Base-by-base conservation (phyloP, 2,888 invertebrate genomes). In the Pegoplata infirma region DNA sequence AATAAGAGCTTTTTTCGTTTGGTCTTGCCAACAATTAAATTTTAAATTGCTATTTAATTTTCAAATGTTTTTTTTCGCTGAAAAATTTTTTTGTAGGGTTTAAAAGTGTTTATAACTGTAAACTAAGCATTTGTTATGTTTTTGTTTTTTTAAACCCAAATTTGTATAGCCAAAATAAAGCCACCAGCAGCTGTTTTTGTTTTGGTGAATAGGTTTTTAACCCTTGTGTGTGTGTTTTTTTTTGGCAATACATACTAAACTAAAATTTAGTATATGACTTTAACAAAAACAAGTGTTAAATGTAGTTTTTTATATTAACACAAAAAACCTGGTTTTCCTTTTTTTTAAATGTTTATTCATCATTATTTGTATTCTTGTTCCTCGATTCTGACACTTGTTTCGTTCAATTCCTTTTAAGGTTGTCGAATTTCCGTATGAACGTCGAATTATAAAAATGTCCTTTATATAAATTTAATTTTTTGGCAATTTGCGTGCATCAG, bases 201-300 rank as follows among this genome's bases (percentile, higher is more conserved):
- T 25, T 12, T 25, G 10, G 25, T 5, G 36, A 36, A n/a, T 12
- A n/a, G 36, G n/a, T n/a, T 40, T 53, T 23, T 44, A 73, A 58
- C 72, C 78, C 68, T 59, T 77, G 21, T 49, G 21, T n/a, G n/a
- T 3, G 3, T n/a, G 1, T 40, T 12, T 40, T 12, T 23, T 68
- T 66, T 56, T 56, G 75, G 7, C 23, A 55, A 46, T 14, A 28
- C 36, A 64, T 53, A n/a, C n/a, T n/a, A 21, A 67, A 61, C 23
- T n/a, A 46, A 8, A 3, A 40, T 40, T 40, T 40, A 40, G 36
- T 40, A 40, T 40, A n/a, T 40, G n/a, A 40, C n/a, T 40, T 12
- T 12, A 40, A 40, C 12, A 51, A 32, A 78, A 74, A 69, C 78
- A 74, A 78, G 79, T 79, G 79, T 71, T 79, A 75, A 75, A 56